phyloP scores from a whole-genome alignment of 1,140 invertebrate species.

The Radopholus similis region DNA sequence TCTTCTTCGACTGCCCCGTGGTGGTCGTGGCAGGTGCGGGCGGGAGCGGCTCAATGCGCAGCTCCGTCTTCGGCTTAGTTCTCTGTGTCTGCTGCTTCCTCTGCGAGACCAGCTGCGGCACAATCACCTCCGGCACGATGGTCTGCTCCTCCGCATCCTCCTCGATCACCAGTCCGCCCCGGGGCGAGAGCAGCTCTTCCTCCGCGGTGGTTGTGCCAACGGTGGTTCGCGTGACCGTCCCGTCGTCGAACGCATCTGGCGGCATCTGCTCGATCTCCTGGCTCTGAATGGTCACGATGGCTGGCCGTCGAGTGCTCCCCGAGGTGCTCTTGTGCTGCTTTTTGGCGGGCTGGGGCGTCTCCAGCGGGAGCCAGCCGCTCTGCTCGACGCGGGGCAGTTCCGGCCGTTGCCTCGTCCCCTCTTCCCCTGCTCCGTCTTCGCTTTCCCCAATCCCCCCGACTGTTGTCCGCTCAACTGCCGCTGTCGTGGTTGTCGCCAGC shows the following conservation, averaged over 20 bases:
- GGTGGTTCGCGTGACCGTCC: not conserved
- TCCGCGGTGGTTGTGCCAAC: not conserved
- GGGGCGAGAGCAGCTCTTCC: not conserved
- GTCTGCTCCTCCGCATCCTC: not conserved
- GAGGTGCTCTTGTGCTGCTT: no score
- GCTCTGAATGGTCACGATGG: constrained; percentile 32
- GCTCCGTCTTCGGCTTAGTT: not conserved
- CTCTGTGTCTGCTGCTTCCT: not conserved
- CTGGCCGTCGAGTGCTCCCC: constrained; percentile 23
- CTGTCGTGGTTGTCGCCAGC: not conserved
- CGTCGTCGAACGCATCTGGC: constrained; percentile 48
- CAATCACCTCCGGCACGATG: constrained; percentile 2
- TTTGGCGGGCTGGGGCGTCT: not conserved
- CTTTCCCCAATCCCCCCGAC: not conserved
- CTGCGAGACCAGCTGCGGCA: constrained; percentile 2
- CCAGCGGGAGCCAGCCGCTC: not conserved
- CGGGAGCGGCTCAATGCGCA: not conserved
- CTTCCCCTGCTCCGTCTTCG: not conserved
- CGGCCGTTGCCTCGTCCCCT: not conserved
- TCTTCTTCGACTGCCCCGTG: not conserved
- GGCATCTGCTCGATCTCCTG: constrained; percentile 48
- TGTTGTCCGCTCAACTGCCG: not conserved
- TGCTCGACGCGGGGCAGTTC: not conserved
- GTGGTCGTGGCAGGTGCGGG: not conserved
- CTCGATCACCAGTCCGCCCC: not conserved